Evolutionary conservation across 2,888 invertebrate species (phyloP).

Genomic region (Euphydryas editha): DNA sequence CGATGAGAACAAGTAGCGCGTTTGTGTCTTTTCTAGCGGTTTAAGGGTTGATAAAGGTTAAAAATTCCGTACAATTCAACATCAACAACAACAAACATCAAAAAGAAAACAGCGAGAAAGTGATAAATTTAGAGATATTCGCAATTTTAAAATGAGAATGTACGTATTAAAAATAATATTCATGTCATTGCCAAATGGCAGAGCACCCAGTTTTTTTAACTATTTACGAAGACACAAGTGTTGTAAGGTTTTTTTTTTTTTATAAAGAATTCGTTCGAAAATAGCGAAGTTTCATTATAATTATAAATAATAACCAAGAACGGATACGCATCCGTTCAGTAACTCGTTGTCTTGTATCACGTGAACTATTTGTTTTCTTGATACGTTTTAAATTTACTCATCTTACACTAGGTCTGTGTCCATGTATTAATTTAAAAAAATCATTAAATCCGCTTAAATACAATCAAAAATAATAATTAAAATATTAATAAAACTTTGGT

Average conservation of each 20-base stretch:
- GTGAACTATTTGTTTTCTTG: constrained; percentile 4
- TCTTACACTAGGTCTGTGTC: too few species aligned
- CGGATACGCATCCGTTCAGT: constrained; percentile 5
- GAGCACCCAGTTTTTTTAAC: constrained; percentile 5
- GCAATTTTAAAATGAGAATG: constrained; percentile 5
- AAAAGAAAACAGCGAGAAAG: neutral
- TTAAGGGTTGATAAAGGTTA: constrained; percentile 2
- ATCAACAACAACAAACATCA: neutral
- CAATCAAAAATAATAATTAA: too few species aligned
- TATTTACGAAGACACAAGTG: neutral
- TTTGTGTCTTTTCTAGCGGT: constrained; percentile 30
- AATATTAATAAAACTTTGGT: too few species aligned
- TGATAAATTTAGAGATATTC: neutral
- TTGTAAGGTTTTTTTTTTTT: constrained; percentile 4
- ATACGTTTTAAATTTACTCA: neutral
- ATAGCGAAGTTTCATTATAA: neutral
- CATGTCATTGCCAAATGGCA: constrained; percentile 11
- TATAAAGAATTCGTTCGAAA: neutral
- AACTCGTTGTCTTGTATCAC: constrained; percentile 1
- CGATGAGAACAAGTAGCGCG: constrained; percentile 26
- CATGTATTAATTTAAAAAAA: too few species aligned
- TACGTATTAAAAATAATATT: neutral
- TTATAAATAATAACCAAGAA: constrained; percentile 1
- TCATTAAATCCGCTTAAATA: too few species aligned
- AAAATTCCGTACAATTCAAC: neutral